Conservation (phyloP, 1,140 invertebrate genomes). For the Ceratosolen solmsi region DNA sequence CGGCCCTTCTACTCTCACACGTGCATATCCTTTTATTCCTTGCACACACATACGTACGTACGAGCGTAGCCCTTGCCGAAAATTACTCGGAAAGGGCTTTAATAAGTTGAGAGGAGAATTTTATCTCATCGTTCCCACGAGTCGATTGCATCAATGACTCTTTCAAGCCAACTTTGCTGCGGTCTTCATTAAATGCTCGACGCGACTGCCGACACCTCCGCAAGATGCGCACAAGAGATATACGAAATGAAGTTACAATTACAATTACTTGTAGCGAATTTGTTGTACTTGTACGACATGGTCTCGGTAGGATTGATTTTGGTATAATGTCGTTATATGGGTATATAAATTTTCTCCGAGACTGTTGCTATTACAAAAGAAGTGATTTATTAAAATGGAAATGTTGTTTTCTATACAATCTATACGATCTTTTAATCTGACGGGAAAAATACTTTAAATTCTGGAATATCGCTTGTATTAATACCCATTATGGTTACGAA, state of each 20-base stretch:
- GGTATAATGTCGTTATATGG: too few species aligned
- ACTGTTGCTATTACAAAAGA: not conserved
- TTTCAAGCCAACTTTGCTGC: conserved; percentile 37
- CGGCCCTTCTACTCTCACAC: too few species aligned
- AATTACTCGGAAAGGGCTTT: conserved; percentile 19
- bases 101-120: not conserved
- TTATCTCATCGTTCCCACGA: conserved; percentile 38
- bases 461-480: too few species aligned
- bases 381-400: not conserved
- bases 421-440: too few species aligned
- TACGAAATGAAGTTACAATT: not conserved
- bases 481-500: too few species aligned
- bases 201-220: not conserved
- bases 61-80: conserved; percentile 23
- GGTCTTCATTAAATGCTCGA: conserved; percentile 30
- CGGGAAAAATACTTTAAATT: too few species aligned
- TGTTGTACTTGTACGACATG: too few species aligned
- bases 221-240: conserved; percentile 19
- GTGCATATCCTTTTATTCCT: not conserved
- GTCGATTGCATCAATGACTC: conserved; percentile 45
- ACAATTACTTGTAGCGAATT: too few species aligned
- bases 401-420: not conserved
- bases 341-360: too few species aligned
- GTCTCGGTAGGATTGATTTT: too few species aligned
- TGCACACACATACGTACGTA: not conserved